Conservation (phyloP, 2,797 vertebrate genomes). For the Neostethus bicornis region DNA sequence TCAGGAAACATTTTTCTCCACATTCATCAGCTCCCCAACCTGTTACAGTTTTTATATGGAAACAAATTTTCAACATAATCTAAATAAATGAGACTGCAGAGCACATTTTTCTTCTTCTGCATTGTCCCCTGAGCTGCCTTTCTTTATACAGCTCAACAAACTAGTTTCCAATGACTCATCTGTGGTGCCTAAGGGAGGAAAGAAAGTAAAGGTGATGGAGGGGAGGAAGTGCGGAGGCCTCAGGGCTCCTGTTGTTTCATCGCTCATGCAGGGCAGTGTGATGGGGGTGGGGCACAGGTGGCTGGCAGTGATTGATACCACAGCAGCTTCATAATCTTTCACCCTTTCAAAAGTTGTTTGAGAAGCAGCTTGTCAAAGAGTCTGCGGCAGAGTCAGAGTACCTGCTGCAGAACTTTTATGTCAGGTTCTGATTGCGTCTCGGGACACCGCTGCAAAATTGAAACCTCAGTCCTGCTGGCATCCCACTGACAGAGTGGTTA, state of each 20-base stretch:
- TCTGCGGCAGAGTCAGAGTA: slow-evolving; percentile 22
- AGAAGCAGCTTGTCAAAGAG: slow-evolving; percentile 64
- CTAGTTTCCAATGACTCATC: slow-evolving; percentile 29
- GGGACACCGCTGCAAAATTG: slow-evolving; percentile 43
- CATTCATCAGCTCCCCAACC: slow-evolving; percentile 37
- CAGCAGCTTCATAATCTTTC: slow-evolving; percentile 45
- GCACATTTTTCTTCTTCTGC: slow-evolving; percentile 32
- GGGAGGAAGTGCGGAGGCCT: slow-evolving; percentile 6
- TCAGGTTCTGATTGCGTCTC: slow-evolving; percentile 46
- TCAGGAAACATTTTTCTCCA: slow-evolving; percentile 12
- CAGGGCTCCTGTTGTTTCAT: slow-evolving; percentile 40
- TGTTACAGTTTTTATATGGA: slow-evolving; percentile 23
- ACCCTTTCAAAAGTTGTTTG: slow-evolving; percentile 70
- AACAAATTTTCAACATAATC: slow-evolving; percentile 23
- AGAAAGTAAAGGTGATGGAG: slow-evolving; percentile 45
- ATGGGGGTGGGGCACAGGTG: slow-evolving; percentile 52
- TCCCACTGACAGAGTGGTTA: slow-evolving; percentile 49
- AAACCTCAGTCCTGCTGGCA: slow-evolving; percentile 40
- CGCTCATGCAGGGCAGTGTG: slow-evolving; percentile 45
- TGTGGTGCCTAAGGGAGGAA: slow-evolving; percentile 14
- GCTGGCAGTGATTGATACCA: slow-evolving; percentile 66
- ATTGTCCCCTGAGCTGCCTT: slow-evolving; percentile 26
- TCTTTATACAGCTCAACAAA: slow-evolving; percentile 43
- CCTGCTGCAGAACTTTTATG: slow-evolving; percentile 48
- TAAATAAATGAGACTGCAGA: slow-evolving; percentile 51